Percentiles rank a stretch among this genome's conserved stretches.
phyloP scores from a whole-genome alignment of 2,888 invertebrate genomes.

The Tenthredo scrophulariae region DNA sequence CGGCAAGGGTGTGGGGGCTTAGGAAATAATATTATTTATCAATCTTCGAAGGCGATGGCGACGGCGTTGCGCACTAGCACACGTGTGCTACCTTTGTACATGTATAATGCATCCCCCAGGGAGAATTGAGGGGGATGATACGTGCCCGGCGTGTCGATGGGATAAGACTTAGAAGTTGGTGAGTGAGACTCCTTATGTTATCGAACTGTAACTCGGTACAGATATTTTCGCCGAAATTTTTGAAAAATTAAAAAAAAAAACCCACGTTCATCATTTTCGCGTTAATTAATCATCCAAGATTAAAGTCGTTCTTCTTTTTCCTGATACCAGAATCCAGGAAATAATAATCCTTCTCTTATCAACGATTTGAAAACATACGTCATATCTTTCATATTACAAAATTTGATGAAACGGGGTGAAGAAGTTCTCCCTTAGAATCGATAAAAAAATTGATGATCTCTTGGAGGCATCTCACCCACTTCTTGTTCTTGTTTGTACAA shows the following conservation, averaged over 20 bases:
- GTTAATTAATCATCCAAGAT: background rate
- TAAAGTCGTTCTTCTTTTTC: background rate
- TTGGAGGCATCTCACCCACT: too few relatives aligned
- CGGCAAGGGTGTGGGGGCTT: slow-evolving; percentile 15
- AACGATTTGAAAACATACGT: too few relatives aligned
- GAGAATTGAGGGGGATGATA: slow-evolving; percentile 58
- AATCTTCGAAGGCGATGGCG: slow-evolving; percentile 61
- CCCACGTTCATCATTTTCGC: background rate
- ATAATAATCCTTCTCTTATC: too few relatives aligned
- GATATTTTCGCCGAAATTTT: background rate
- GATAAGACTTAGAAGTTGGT: slow-evolving; percentile 66
- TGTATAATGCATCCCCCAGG: slow-evolving; percentile 70
- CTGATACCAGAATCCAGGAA: too few relatives aligned
- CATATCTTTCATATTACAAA: too few relatives aligned
- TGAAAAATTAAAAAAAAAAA: background rate
- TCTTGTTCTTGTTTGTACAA: too few relatives aligned
- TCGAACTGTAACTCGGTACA: background rate
- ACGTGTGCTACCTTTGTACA: slow-evolving; percentile 59
- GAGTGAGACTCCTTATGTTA: slow-evolving; percentile 42
- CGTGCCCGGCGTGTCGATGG: slow-evolving; percentile 71
- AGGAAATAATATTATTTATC: slow-evolving; percentile 72
- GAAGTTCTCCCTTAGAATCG: too few relatives aligned
- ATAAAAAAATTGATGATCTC: too few relatives aligned
- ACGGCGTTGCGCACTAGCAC: slow-evolving; percentile 14
- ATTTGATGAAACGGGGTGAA: too few relatives aligned